phyloP scores from a whole-genome alignment of 2,113 vertebrate species.

The Anas platyrhynchos region DNA sequence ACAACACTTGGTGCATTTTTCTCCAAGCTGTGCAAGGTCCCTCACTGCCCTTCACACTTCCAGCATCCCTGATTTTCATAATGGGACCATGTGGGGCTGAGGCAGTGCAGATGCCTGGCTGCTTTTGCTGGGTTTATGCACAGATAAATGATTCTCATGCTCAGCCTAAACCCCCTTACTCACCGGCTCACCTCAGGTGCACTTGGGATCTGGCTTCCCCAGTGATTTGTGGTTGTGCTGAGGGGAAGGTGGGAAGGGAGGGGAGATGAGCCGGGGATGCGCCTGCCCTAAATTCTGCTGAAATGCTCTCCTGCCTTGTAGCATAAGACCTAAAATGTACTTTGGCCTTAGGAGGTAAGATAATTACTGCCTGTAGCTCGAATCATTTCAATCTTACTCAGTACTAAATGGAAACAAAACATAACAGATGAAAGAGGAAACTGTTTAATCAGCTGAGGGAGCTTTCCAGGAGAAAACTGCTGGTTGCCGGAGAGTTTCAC shows the following conservation, averaged over 20 bases:
- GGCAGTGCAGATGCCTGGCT: neutral
- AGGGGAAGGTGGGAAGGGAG: neutral
- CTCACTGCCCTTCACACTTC: neutral
- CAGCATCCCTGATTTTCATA: neutral
- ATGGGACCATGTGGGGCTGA: neutral
- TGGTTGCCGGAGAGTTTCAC: constrained; percentile 6
- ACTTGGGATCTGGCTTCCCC: neutral
- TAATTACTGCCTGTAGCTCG: constrained; percentile 4
- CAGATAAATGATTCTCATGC: neutral
- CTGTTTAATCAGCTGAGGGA: constrained; percentile 3
- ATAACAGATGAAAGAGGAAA: constrained; percentile 55
- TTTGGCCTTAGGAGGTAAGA: constrained; percentile 19
- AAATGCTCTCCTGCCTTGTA: neutral
- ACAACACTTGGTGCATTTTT: neutral
- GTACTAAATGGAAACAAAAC: constrained; percentile 46
- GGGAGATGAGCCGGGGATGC: rapidly evolving
- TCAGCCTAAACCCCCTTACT: neutral
- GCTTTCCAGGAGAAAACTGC: constrained; percentile 52
- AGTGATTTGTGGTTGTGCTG: neutral
- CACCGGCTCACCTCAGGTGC: neutral
- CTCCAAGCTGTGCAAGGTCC: rapidly evolving
- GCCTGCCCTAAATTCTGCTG: constrained; percentile 24
- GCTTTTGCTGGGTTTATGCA: rapidly evolving
- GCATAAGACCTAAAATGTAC: constrained; percentile 1
- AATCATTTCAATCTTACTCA: constrained; percentile 63